A percentile compares a stretch with the other conserved stretches of the same genome.
Conservation (phyloP, 1,140 invertebrate species). For the Saxidomus purpurata region DNA sequence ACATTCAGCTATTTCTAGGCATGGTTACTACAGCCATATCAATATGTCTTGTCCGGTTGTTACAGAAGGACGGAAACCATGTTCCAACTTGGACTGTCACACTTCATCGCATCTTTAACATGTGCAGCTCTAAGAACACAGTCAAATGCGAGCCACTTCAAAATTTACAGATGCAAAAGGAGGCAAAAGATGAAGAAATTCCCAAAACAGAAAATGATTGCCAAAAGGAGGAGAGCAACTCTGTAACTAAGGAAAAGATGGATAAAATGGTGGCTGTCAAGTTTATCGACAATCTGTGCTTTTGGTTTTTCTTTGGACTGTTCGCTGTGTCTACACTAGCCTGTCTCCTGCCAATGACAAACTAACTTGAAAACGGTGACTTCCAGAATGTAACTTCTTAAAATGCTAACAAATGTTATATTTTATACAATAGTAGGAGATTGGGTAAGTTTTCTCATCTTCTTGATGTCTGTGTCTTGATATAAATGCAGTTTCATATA, state of each 20-base stretch:
- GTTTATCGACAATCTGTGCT: constrained; percentile 6
- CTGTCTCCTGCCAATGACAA: background rate
- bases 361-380: too few species aligned
- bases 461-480: too few species aligned
- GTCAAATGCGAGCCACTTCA: background rate
- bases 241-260: background rate
- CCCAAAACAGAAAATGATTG: background rate
- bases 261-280: background rate
- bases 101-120: background rate
- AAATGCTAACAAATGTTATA: too few species aligned
- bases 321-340: background rate
- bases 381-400: too few species aligned
- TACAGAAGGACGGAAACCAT: background rate
- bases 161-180: background rate
- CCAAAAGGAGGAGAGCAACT: background rate
- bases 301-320: background rate
- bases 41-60: background rate
- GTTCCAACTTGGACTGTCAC: background rate
- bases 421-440: background rate
- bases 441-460: background rate
- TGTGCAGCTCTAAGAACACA: background rate
- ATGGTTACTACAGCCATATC: constrained; percentile 8
- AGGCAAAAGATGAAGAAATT: background rate
- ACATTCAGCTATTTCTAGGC: background rate
- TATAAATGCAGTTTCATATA: too few species aligned